Evolutionary conservation across 2,888 invertebrate genomes (phyloP).

Genomic region (Yponomeuta evonymella): DNA sequence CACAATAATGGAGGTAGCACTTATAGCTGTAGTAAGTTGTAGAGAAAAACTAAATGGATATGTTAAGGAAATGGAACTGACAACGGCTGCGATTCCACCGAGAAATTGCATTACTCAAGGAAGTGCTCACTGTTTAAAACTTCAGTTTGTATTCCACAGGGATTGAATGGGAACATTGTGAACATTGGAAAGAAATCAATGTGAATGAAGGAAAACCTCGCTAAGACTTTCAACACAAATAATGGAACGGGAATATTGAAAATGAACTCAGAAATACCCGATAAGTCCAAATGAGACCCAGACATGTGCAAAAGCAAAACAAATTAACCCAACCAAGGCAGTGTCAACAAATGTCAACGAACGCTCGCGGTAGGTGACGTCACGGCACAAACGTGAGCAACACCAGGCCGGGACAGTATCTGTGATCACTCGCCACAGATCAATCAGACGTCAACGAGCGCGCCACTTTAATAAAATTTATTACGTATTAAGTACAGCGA

Average conservation of each 20-base stretch:
- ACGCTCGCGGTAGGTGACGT: neutral
- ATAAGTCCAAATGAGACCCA: neutral
- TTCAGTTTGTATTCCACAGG: too few relatives aligned
- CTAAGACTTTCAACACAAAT: neutral
- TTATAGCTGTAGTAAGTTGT: neutral
- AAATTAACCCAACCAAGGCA: neutral
- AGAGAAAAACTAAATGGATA: neutral
- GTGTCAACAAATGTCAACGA: slow-evolving; percentile 39
- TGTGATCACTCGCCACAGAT: slow-evolving; percentile 30
- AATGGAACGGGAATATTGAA: neutral
- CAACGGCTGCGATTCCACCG: neutral
- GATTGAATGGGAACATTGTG: too few relatives aligned
- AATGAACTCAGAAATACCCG: neutral
- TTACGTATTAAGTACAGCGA: slow-evolving; percentile 74
- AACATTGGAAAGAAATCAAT: too few relatives aligned
- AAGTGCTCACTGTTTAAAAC: too few relatives aligned
- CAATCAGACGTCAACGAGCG: slow-evolving; percentile 69
- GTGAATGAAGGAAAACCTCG: too few relatives aligned
- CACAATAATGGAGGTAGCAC: neutral
- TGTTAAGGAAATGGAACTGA: neutral
- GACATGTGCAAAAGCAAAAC: neutral
- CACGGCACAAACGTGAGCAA: neutral
- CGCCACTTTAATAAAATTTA: slow-evolving; percentile 73
- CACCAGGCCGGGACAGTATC: slow-evolving; percentile 4
- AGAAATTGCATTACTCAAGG: neutral